These are phyloP conservation scores for Anguilla megastoma DNA, from an alignment of 2,797 vertebrate species.

Conservation along the genomic window DNA sequence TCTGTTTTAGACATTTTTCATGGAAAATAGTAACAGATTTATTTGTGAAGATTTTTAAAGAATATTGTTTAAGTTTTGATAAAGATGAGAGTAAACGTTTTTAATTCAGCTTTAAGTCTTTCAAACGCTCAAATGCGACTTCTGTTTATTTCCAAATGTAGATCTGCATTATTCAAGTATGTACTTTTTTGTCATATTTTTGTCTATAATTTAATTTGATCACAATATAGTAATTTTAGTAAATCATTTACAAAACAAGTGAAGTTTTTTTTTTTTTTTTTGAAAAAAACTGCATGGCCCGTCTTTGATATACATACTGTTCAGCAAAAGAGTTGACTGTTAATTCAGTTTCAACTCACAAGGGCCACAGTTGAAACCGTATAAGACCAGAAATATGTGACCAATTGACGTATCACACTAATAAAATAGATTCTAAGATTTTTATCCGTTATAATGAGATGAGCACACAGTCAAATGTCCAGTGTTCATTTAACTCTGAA, in stretches of 20 bases:
- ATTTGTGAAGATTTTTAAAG: neutral
- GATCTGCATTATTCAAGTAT: neutral
- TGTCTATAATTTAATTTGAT: neutral
- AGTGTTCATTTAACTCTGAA: no score
- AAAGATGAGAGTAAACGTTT: neutral
- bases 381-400: neutral
- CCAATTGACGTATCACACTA: neutral
- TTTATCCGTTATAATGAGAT: neutral
- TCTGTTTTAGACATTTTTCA: neutral
- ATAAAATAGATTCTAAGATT: neutral
- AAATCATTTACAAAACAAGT: neutral
- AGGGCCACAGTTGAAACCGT: neutral
- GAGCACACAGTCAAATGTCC: neutral
- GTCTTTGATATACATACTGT: neutral
- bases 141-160: neutral
- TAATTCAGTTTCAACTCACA: neutral
- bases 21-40: neutral
- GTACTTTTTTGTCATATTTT: neutral
- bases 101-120: neutral
- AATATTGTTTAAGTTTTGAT: neutral
- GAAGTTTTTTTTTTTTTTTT: neutral
- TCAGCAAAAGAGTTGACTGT: neutral
- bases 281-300: neutral
- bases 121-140: neutral
- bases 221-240: neutral